Evolutionary conservation across 1,140 invertebrate genomes (phyloP).

Genomic region (Meloidogyne floridensis): DNA sequence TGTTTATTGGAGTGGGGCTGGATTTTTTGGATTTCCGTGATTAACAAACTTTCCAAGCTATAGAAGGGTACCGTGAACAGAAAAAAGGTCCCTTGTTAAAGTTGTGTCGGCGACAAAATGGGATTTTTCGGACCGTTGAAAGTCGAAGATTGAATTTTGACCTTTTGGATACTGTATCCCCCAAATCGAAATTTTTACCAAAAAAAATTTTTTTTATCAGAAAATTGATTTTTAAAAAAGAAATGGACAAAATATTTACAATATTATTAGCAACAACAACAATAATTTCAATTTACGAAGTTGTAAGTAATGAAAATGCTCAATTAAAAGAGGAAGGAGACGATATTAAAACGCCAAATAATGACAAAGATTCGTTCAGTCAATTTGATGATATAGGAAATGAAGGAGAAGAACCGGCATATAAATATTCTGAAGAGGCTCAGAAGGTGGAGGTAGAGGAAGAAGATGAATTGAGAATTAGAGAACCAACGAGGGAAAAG

Average conservation of each 20-base stretch:
- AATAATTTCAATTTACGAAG: slow-evolving; percentile 29
- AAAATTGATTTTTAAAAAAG: neutral
- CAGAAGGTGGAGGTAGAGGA: neutral
- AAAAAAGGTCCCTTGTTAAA: too few relatives aligned
- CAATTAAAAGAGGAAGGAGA: slow-evolving; percentile 36
- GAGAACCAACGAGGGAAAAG: slow-evolving; percentile 33
- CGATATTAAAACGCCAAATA: neutral
- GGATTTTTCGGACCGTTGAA: too few relatives aligned
- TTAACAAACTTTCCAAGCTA: too few relatives aligned
- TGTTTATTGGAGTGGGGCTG: too few relatives aligned
- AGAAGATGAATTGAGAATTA: slow-evolving; percentile 39
- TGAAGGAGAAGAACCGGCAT: slow-evolving; percentile 25
- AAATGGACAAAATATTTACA: slow-evolving; percentile 28
- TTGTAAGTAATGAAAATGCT: slow-evolving; percentile 23
- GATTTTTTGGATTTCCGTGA: too few relatives aligned
- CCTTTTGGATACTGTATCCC: too few relatives aligned
- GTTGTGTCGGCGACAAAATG: too few relatives aligned
- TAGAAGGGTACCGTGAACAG: too few relatives aligned
- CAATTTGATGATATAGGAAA: slow-evolving; percentile 43
- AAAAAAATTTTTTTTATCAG: too few relatives aligned
- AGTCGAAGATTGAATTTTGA: too few relatives aligned
- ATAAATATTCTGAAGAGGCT: slow-evolving; percentile 44
- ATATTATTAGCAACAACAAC: slow-evolving; percentile 15
- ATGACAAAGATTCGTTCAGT: slow-evolving; percentile 29
- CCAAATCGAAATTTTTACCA: too few relatives aligned